Base-by-base conservation (phyloP, 2,797 vertebrate species). In the Peromyscus nudipes region DNA sequence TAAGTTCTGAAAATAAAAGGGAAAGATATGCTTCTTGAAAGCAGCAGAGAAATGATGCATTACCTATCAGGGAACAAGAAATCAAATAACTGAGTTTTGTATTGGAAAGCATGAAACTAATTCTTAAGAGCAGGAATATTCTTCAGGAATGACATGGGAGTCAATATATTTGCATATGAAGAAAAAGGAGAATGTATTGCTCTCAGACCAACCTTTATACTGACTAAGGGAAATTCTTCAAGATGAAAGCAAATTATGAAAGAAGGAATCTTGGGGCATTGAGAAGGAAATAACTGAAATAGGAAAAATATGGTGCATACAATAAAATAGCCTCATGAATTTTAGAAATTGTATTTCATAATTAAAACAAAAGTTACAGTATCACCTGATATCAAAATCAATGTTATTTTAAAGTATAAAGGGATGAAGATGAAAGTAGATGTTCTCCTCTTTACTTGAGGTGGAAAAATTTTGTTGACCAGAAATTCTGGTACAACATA, bases 111-210 rank as follows among this genome's bases (percentile, higher is more conserved):
- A 62, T 5, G 27, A 84, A 23, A 85, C 52, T 46, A 97, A 31
- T 83, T 76, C 31, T 96, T 46, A 40, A 90, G 90, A 89, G 40
- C 40, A 79, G 49, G 62, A 96, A n/a, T 79, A 86, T 62, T 60
- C 16, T 87, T 79, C 57, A 92, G 62, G n/a, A 91, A 75, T 93
- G 9, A 91, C 93, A 46, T 27, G 34, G 37, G 91, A 94, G 81
- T 91, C 21, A 34, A 83, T 57, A 49, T 71, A 64, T 79, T 80
- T 62, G 1, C 25, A 92, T 34, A 89, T 37, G 34, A 79, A 95
- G 60, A 75, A 93, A 92, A 93, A 87, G 79, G 86, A 96, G 49
- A 89, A 92, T 92, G 57, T 92, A n/a, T 95, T 91, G 52, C 52
- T 93, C 40, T 87, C 69, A 83, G 46, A 75, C 11, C 29, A 87